These are phyloP conservation scores for Mycteria americana DNA, from an alignment of 2,797 vertebrate species.

Conservation along the genomic window DNA sequence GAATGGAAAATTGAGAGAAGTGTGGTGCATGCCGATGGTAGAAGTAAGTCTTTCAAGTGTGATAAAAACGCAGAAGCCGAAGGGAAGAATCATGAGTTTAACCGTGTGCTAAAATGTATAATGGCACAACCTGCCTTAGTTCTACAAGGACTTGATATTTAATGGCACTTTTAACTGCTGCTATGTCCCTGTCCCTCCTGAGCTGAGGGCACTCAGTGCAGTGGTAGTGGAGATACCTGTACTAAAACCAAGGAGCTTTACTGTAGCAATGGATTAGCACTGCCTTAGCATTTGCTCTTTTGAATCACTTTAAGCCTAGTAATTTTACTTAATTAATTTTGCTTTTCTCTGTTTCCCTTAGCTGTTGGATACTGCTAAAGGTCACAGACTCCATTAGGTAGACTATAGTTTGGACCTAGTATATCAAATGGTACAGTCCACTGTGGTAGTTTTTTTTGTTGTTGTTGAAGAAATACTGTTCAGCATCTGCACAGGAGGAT, in stretches of 20 bases:
- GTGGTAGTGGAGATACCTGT: neutral
- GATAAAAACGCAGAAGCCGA: neutral
- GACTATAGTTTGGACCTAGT: neutral
- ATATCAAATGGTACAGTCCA: neutral
- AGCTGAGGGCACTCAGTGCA: neutral
- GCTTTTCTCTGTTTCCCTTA: neutral
- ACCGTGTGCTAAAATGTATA: neutral
- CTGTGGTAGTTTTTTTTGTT: neutral
- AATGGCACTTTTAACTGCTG: neutral
- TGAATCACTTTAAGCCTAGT: neutral
- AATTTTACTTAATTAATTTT: neutral
- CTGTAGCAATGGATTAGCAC: neutral
- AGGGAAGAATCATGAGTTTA: neutral
- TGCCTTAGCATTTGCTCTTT: neutral
- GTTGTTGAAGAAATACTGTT: neutral
- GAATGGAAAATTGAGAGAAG: neutral
- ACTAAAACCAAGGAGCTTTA: neutral
- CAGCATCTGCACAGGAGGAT: neutral
- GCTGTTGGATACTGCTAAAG: neutral
- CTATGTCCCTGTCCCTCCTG: neutral
- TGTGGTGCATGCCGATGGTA: accelerated
- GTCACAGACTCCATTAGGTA: neutral
- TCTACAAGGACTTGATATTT: neutral
- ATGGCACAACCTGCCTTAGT: neutral
- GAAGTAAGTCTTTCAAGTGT: neutral